phyloP scores from a whole-genome alignment of 1,140 invertebrate genomes.

The Mactra quadrangularis region DNA sequence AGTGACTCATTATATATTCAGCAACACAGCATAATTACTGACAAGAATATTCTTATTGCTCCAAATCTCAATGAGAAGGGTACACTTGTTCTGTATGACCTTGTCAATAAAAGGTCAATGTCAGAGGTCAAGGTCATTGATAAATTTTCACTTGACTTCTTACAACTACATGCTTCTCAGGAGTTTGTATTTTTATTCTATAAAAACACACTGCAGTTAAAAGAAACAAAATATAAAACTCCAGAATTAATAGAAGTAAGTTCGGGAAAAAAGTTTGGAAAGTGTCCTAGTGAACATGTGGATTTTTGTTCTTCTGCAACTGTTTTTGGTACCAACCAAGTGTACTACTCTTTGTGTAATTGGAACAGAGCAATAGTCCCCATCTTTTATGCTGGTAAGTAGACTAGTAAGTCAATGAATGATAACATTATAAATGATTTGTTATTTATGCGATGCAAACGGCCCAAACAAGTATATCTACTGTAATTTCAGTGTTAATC shows the following conservation, averaged over 20 bases:
- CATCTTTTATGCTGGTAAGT: constrained; percentile 40
- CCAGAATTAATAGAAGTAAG: constrained; percentile 14
- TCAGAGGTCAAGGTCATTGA: constrained; percentile 18
- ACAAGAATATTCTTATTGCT: constrained; percentile 12
- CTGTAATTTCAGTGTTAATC: too few species aligned
- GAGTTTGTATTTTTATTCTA: constrained; percentile 18
- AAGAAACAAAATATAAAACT: constrained; percentile 35
- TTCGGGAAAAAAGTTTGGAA: constrained; percentile 28
- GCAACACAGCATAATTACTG: background rate
- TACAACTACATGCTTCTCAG: constrained; percentile 30
- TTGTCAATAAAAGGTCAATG: background rate
- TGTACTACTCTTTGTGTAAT: constrained; percentile 34
- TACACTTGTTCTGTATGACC: constrained; percentile 23
- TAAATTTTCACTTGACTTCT: background rate
- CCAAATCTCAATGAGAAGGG: constrained; percentile 5
- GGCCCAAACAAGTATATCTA: too few species aligned
- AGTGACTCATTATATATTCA: background rate
- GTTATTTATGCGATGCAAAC: too few species aligned
- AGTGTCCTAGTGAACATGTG: constrained; percentile 12
- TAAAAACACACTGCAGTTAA: background rate
- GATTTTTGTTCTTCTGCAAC: background rate
- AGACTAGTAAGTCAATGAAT: too few species aligned
- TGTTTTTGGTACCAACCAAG: constrained; percentile 16
- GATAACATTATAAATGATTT: too few species aligned
- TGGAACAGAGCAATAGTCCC: constrained; percentile 19